Conservation (phyloP, 2,113 vertebrate genomes). For the Thryonomys swinderianus region DNA sequence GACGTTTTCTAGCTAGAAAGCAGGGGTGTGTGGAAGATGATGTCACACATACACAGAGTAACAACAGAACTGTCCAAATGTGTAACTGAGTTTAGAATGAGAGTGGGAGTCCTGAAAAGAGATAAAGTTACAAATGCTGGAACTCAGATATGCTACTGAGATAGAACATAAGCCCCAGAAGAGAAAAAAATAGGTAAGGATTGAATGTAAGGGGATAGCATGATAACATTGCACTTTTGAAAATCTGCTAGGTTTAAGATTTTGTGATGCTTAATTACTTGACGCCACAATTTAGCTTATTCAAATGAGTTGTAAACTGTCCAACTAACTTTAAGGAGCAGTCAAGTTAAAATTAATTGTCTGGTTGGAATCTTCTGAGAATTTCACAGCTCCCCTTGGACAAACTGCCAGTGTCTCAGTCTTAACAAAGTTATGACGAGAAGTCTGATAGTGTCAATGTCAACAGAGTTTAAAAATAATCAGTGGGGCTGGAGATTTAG, state of each 20-base stretch:
- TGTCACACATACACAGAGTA: not conserved
- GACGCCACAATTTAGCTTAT: not conserved
- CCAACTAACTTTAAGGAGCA: not conserved
- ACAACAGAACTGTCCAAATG: not conserved
- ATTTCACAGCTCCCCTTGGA: not conserved
- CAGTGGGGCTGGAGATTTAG: too few relatives aligned
- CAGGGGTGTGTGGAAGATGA: not conserved
- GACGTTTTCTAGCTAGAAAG: not conserved
- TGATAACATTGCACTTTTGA: not conserved
- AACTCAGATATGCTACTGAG: not conserved
- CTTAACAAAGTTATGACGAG: not conserved
- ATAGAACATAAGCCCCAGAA: not conserved
- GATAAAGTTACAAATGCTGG: not conserved
- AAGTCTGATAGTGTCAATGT: not conserved
- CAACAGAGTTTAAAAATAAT: not conserved
- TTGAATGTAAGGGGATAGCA: not conserved
- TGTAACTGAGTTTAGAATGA: not conserved
- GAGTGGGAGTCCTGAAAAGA: not conserved
- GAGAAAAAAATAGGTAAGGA: not conserved
- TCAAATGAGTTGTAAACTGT: not conserved
- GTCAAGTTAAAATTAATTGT: constrained; percentile 14
- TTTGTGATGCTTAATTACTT: not conserved
- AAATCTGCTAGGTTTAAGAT: not conserved
- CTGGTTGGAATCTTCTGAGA: not conserved
- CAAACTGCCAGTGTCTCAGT: not conserved